Evolutionary conservation across 2,113 vertebrate genomes (phyloP).

Genomic region (Tonatia bakeri): DNA sequence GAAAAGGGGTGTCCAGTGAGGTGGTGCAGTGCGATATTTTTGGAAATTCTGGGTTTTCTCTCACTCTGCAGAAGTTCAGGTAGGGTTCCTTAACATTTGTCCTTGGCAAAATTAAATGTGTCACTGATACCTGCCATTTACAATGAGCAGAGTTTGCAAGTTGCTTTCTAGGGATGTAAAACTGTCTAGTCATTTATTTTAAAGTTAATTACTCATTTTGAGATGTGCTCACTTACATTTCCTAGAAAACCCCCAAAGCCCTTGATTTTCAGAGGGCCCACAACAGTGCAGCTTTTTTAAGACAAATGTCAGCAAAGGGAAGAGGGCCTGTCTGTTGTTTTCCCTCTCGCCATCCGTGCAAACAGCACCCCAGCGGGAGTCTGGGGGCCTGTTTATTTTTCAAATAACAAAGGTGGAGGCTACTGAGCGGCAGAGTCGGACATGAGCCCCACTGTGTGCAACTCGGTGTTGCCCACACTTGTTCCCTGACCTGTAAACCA

Average conservation of each 20-base stretch:
- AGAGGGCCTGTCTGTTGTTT: background rate
- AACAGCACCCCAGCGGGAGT: background rate
- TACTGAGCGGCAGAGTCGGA: background rate
- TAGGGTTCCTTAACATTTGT: background rate
- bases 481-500: background rate
- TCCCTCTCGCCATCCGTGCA: background rate
- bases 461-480: background rate
- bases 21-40: background rate
- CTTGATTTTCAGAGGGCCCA: constrained; percentile 33
- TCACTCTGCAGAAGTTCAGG: background rate
- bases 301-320: constrained; percentile 35
- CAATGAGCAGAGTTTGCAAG: background rate
- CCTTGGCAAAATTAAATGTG: background rate
- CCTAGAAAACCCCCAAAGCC: constrained; percentile 26
- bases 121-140: background rate
- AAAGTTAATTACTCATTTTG: constrained; percentile 23
- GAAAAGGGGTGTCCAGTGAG: background rate
- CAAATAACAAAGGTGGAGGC: background rate
- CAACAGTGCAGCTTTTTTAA: background rate
- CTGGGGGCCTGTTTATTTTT: background rate
- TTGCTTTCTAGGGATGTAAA: constrained; percentile 1
- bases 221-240: constrained; percentile 17
- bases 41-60: background rate
- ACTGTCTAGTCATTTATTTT: constrained; percentile 20
- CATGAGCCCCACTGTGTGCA: background rate